Percentiles rank a stretch among this genome's conserved stretches.
Evolutionary conservation across 1,140 invertebrate genomes (phyloP).

Genomic region (Neodiprion lecontei): DNA sequence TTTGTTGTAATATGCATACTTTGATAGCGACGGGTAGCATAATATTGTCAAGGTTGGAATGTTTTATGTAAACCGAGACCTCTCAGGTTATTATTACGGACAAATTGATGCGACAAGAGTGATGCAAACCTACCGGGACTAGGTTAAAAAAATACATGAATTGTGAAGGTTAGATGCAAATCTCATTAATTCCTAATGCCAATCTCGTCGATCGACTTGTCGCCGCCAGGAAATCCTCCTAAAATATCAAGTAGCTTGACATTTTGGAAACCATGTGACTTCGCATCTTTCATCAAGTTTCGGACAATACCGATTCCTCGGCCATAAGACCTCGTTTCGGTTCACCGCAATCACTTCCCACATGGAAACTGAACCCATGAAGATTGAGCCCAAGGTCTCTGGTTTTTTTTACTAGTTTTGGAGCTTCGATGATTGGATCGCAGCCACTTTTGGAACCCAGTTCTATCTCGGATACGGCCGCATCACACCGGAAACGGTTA

Average conservation of each 20-base stretch:
- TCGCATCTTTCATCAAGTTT: slow-evolving; percentile 73
- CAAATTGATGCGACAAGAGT: too few relatives aligned
- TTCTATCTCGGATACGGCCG: slow-evolving; percentile 78
- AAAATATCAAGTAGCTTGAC: slow-evolving; percentile 83
- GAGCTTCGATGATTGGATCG: slow-evolving; percentile 78
- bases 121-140: too few relatives aligned
- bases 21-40: too few relatives aligned
- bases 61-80: too few relatives aligned
- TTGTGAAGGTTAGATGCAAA: too few relatives aligned
- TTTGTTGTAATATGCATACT: too few relatives aligned
- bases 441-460: slow-evolving; percentile 96
- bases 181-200: slow-evolving; percentile 40
- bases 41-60: too few relatives aligned
- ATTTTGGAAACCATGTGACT: slow-evolving; percentile 69
- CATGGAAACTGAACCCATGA: slow-evolving; percentile 88
- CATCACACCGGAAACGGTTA: slow-evolving; percentile 89
- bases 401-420: slow-evolving; percentile 78
- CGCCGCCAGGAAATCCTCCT: slow-evolving; percentile 82
- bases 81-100: too few relatives aligned
- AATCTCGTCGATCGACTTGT: slow-evolving; percentile 71
- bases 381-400: slow-evolving; percentile 75
- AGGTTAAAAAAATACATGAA: too few relatives aligned
- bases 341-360: slow-evolving; percentile 82
- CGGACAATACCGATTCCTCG: slow-evolving; percentile 73
- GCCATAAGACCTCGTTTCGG: slow-evolving; percentile 68